Conservation (phyloP, 1,140 invertebrate species). For the Akabosia matsudoensis region DNA sequence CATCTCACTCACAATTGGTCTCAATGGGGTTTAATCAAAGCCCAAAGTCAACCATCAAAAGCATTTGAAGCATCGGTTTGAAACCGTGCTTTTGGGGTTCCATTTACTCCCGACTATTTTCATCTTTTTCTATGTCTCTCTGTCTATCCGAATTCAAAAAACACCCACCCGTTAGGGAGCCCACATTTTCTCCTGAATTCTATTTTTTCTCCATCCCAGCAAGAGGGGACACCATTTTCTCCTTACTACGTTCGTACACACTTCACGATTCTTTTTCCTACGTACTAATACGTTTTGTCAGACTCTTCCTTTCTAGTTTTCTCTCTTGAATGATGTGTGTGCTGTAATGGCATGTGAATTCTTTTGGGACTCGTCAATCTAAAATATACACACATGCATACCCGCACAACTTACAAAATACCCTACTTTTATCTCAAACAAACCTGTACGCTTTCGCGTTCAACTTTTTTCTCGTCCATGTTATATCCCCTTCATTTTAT, state of each 20-base stretch:
- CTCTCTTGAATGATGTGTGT: constrained; percentile 16
- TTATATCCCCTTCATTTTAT: neutral
- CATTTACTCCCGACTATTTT: neutral
- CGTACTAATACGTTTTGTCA: constrained; percentile 14
- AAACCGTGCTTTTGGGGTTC: constrained; percentile 19
- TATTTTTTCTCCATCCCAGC: neutral
- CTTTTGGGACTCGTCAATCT: constrained; percentile 20
- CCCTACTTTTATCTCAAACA: no score
- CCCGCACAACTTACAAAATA: neutral
- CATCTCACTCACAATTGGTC: constrained; percentile 6
- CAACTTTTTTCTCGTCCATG: no score
- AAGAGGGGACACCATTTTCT: neutral
- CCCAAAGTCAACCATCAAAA: constrained; percentile 24
- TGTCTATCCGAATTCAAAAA: neutral
- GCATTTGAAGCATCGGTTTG: constrained; percentile 14
- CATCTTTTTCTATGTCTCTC: neutral
- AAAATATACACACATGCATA: constrained; percentile 7
- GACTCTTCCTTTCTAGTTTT: constrained; percentile 13
- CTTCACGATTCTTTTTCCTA: neutral
- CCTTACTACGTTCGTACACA: neutral
- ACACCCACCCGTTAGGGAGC: no score
- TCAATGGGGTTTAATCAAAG: constrained; percentile 25
- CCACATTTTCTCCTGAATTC: neutral
- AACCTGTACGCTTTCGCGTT: no score
- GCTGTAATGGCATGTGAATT: constrained; percentile 22